Evolutionary conservation across 2,888 invertebrate species (phyloP).

Genomic region (Hermaeophaga mercurialis): DNA sequence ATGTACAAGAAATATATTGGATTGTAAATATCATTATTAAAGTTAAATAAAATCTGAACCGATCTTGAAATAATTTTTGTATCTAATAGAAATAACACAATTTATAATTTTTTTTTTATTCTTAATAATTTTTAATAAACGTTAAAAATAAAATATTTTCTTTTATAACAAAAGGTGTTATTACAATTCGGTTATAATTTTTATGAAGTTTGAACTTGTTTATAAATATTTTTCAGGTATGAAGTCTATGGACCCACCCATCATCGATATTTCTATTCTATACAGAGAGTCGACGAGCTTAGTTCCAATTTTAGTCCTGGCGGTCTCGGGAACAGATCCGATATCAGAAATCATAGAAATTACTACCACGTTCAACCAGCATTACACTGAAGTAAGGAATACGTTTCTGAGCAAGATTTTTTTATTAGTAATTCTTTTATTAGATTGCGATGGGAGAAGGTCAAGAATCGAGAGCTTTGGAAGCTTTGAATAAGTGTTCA

Average conservation of each 20-base stretch:
- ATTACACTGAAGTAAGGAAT: constrained; percentile 22
- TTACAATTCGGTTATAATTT: too few species aligned
- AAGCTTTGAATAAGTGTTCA: constrained; percentile 64
- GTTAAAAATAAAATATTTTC: too few species aligned
- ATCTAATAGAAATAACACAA: too few species aligned
- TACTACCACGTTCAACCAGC: constrained; percentile 56
- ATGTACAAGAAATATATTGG: too few species aligned
- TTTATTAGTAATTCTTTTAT: too few species aligned
- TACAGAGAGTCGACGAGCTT: constrained; percentile 61
- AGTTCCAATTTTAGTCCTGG: constrained; percentile 83
- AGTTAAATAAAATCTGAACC: too few species aligned
- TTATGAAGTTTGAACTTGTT: background rate
- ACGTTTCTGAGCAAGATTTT: too few species aligned
- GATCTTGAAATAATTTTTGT: too few species aligned
- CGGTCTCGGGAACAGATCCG: constrained; percentile 90
- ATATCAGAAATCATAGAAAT: constrained; percentile 77
- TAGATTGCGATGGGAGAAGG: constrained; percentile 83
- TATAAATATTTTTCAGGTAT: constrained; percentile 37
- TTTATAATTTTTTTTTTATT: too few species aligned
- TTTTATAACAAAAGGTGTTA: too few species aligned
- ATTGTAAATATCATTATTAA: too few species aligned
- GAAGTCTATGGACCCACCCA: constrained; percentile 49
- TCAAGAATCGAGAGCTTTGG: constrained; percentile 69
- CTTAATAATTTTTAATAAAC: too few species aligned
- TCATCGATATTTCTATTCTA: constrained; percentile 57